Percentiles rank a stretch among this genome's conserved stretches.
These are phyloP conservation scores for Eupithecia centaureata DNA, from an alignment of 2,888 invertebrate species.

Conservation along the genomic window DNA sequence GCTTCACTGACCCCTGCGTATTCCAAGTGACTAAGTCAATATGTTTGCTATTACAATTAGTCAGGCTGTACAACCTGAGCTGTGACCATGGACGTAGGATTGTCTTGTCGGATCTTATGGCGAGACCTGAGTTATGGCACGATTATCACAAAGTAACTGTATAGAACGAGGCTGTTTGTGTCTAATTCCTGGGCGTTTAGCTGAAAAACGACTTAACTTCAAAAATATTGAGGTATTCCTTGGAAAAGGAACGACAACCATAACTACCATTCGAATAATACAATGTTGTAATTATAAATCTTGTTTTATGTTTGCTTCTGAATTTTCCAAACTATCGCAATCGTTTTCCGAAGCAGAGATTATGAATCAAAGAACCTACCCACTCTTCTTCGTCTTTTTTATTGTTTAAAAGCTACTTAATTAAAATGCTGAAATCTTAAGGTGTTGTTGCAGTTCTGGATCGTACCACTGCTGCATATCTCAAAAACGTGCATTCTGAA, in stretches of 20 bases:
- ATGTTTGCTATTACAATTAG: constrained; percentile 1
- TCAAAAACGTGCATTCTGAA: background rate
- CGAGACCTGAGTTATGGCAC: constrained; percentile 52
- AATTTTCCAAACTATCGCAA: background rate
- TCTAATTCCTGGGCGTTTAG: background rate
- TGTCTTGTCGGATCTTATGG: constrained; percentile 57
- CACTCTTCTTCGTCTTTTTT: no score
- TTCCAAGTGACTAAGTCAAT: background rate
- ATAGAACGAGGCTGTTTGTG: constrained; percentile 15
- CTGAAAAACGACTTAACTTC: background rate
- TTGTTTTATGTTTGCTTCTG: no score
- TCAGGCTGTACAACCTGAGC: constrained; percentile 31
- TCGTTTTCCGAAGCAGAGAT: background rate
- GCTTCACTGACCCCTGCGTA: background rate
- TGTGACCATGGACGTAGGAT: constrained; percentile 48
- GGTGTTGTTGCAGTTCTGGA: no score
- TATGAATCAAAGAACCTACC: no score
- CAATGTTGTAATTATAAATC: no score
- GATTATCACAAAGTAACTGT: constrained; percentile 44
- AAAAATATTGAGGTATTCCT: no score
- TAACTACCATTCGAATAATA: no score
- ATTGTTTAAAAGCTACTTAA: no score
- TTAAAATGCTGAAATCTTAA: no score
- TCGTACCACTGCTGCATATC: no score
- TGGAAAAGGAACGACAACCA: no score